A percentile compares a stretch with the other conserved stretches of the same genome.
Conservation (phyloP, 2,888 invertebrate genomes). For the Noctua janthina region DNA sequence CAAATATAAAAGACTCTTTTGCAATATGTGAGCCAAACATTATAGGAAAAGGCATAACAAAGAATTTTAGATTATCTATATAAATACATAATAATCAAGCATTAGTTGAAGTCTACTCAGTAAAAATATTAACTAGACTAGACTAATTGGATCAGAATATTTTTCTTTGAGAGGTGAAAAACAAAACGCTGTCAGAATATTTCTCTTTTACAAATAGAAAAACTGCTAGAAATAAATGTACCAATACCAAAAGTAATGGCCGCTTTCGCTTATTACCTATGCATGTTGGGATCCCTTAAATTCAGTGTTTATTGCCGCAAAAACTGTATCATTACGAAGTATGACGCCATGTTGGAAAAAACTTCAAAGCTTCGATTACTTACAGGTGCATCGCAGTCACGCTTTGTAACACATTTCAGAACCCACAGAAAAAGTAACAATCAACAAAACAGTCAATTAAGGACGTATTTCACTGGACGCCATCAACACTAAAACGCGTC, state of each 20-base stretch:
- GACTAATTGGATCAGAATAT: background rate
- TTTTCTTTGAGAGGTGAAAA: background rate
- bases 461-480: background rate
- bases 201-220: constrained; percentile 2
- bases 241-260: constrained; percentile 13
- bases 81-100: background rate
- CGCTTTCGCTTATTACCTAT: constrained; percentile 36
- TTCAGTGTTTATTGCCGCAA: constrained; percentile 43
- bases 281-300: constrained; percentile 52
- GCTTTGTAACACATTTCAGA: constrained; percentile 28
- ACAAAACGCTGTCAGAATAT: background rate
- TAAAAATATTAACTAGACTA: background rate
- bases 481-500: background rate
- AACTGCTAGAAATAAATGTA: constrained; percentile 8
- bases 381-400: constrained; percentile 35
- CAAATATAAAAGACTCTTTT: background rate
- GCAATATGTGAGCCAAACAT: background rate
- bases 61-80: background rate
- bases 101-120: background rate
- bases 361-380: constrained; percentile 35
- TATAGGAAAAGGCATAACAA: background rate
- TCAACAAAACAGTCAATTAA: background rate
- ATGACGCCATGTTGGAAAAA: constrained; percentile 34
- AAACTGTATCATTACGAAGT: constrained; percentile 25
- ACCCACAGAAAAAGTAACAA: background rate